Percentiles rank a stretch among this genome's conserved stretches.
phyloP scores from a whole-genome alignment of 2,113 vertebrate genomes.

The Aramus guarauna region DNA sequence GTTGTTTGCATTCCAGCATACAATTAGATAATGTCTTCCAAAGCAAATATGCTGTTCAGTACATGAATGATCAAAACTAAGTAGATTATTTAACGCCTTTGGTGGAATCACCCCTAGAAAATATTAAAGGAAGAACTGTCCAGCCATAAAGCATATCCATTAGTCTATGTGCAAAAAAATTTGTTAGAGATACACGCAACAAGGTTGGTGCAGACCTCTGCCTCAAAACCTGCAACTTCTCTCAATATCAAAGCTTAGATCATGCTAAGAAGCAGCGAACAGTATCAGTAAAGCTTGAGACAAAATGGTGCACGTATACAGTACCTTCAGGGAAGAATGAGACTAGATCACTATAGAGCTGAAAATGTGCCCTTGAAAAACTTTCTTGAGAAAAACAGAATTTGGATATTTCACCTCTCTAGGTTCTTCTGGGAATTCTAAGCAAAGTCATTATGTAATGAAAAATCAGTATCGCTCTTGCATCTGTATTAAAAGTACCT shows the following conservation, averaged over 20 bases:
- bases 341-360: neutral
- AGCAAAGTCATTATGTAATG: neutral
- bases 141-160: neutral
- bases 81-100: neutral
- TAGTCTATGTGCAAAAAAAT: neutral
- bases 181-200: neutral
- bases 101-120: neutral
- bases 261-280: neutral
- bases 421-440: neutral
- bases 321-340: neutral
- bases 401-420: neutral
- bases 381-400: neutral
- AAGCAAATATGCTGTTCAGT: conserved; percentile 3
- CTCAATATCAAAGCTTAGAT: neutral
- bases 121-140: neutral
- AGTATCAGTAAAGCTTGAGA: neutral
- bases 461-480: neutral
- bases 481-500: neutral
- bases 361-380: neutral
- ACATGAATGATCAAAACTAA: neutral
- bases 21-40: neutral
- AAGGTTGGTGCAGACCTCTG: neutral
- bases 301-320: neutral
- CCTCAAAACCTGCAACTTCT: neutral
- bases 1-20: neutral